Conservation (phyloP, 2,888 invertebrate species). For the Yponomeuta sedellus region DNA sequence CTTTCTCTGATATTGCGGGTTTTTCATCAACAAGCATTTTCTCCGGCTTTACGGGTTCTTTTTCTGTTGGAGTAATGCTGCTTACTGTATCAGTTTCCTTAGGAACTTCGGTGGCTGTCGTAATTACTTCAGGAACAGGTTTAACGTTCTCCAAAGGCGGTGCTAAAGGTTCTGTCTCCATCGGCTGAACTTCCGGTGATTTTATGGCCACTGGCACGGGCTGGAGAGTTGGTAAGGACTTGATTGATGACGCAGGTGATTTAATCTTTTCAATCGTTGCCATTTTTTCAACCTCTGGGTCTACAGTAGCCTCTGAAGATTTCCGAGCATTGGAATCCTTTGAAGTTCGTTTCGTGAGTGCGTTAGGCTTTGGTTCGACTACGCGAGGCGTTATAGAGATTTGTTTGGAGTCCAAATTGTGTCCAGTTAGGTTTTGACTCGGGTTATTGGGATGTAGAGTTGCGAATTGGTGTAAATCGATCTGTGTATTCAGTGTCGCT, state of each 20-base stretch:
- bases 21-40: neutral
- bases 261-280: conserved; percentile 54
- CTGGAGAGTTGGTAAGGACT: conserved; percentile 28
- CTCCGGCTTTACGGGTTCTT: neutral
- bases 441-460: conserved; percentile 52
- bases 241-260: conserved; percentile 37
- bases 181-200: conserved; percentile 45
- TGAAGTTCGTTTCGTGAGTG: conserved; percentile 49
- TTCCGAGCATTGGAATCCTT: conserved; percentile 52
- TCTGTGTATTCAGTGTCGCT: conserved; percentile 37
- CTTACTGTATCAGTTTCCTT: conserved; percentile 18
- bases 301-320: conserved; percentile 49
- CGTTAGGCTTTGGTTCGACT: conserved; percentile 38
- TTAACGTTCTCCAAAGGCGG: conserved; percentile 51
- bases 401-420: conserved; percentile 56
- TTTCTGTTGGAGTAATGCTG: neutral
- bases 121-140: conserved; percentile 40
- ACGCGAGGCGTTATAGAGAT: conserved; percentile 61
- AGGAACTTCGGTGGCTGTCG: conserved; percentile 40
- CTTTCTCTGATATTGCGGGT: neutral
- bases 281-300: conserved; percentile 46
- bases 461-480: conserved; percentile 61
- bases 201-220: conserved; percentile 26
- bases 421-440: conserved; percentile 39
- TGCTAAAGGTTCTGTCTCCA: conserved; percentile 51